Evolutionary conservation across 2,888 invertebrate species (phyloP).

Genomic region (Polydrusus pterygomalis): DNA sequence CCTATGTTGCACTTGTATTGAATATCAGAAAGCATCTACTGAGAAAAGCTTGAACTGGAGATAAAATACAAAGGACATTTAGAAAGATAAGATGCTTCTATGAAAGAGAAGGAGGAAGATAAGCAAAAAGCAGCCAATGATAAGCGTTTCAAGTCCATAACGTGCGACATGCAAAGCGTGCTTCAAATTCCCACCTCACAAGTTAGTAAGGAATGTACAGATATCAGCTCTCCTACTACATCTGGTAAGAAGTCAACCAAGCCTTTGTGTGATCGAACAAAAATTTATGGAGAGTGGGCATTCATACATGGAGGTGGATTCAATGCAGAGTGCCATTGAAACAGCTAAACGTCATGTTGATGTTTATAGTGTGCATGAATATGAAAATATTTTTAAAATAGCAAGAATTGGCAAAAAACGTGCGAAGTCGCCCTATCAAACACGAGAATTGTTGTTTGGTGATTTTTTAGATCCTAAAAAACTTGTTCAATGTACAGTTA

Average conservation of each 20-base stretch:
- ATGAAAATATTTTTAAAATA: constrained; percentile 48
- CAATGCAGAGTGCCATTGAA: no score
- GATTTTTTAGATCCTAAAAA: constrained; percentile 19
- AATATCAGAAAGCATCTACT: constrained; percentile 30
- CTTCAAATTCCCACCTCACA: constrained; percentile 42
- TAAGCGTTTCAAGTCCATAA: constrained; percentile 32
- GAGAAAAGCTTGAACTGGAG: constrained; percentile 24
- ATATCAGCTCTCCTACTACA: constrained; percentile 36
- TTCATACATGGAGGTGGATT: constrained; percentile 27
- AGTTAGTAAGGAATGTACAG: constrained; percentile 38
- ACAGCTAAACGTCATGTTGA: constrained; percentile 35
- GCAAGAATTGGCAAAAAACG: no score
- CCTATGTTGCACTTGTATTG: constrained; percentile 38
- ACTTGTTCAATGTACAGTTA: no score
- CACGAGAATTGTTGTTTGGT: constrained; percentile 29
- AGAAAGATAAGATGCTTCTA: constrained; percentile 15
- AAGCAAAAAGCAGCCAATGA: constrained; percentile 33
- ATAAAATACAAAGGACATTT: constrained; percentile 18
- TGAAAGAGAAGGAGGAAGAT: constrained; percentile 39
- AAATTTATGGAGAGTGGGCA: no score
- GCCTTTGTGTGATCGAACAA: constrained; percentile 32
- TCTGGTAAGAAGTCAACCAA: constrained; percentile 34
- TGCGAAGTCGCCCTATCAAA: neutral
- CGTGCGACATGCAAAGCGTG: constrained; percentile 47
- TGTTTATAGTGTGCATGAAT: no score